Percentiles rank a stretch among this genome's conserved stretches.
Conservation (phyloP, 2,113 vertebrate genomes). For the Clarias batrachus region DNA sequence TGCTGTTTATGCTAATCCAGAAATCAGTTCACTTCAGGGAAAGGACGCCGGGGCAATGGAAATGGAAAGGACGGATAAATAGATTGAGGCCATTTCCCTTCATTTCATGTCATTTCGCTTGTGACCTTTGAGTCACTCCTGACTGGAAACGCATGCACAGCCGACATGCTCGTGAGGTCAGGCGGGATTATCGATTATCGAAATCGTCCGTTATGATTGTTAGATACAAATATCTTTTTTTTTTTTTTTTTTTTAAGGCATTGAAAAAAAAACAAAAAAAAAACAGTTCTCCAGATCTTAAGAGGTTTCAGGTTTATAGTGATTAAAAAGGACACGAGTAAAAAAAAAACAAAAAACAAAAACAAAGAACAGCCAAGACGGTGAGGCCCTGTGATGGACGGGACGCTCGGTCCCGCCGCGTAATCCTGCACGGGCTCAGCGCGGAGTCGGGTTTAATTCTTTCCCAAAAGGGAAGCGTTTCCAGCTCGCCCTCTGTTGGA, state of each 20-base stretch:
- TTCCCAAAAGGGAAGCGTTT: neutral
- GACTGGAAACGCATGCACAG: slow-evolving; percentile 45
- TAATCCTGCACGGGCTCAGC: neutral
- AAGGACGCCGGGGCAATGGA: neutral
- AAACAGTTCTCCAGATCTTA: slow-evolving; percentile 18
- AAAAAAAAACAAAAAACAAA: neutral
- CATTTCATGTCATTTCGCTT: neutral
- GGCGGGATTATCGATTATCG: slow-evolving; percentile 38
- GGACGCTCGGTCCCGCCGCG: neutral
- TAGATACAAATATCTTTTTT: slow-evolving; percentile 42
- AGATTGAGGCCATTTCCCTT: neutral
- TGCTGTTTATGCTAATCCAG: slow-evolving; percentile 1
- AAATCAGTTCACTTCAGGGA: neutral
- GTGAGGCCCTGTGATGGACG: neutral
- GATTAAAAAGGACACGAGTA: neutral
- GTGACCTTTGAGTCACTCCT: slow-evolving; percentile 10
- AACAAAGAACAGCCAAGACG: neutral
- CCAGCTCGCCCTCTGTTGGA: neutral
- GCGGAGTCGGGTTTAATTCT: neutral
- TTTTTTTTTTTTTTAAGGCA: slow-evolving; percentile 45
- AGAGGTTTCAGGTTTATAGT: slow-evolving; percentile 13
- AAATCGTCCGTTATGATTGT: slow-evolving; percentile 51
- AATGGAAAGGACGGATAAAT: neutral
- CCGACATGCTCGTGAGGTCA: slow-evolving; percentile 47
- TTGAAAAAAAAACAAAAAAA: slow-evolving; percentile 38